A percentile compares a stretch with the other conserved stretches of the same genome.
Evolutionary conservation across 1,140 invertebrate genomes (phyloP).

Genomic region (Drosophila novamexicana): DNA sequence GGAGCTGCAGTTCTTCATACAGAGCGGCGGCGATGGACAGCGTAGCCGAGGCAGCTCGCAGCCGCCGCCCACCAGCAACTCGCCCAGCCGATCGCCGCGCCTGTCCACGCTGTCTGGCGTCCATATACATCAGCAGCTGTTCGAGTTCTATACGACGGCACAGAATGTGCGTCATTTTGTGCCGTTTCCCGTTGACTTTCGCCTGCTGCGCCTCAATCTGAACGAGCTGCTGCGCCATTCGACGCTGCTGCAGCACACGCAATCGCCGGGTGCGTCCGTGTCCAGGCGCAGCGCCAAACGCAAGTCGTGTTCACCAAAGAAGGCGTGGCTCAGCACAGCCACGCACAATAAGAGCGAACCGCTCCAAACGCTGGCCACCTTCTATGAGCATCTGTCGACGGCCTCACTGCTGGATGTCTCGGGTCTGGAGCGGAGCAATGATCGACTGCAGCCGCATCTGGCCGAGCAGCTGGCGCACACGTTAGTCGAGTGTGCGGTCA

Average conservation of each 20-base stretch:
- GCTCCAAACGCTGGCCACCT: constrained; percentile 50
- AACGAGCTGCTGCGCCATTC: constrained; percentile 59
- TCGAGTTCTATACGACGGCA: constrained; percentile 71
- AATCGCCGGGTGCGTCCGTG: not conserved
- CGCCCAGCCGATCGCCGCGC: constrained; percentile 41
- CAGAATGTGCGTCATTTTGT: constrained; percentile 68
- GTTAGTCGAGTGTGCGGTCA: constrained; percentile 70
- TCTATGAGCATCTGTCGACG: constrained; percentile 75
- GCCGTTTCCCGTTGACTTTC: constrained; percentile 78
- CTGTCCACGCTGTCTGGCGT: constrained; percentile 46
- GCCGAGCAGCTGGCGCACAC: constrained; percentile 68
- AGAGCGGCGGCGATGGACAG: constrained; percentile 82
- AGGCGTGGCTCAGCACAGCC: constrained; percentile 65
- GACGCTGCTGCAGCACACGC: constrained; percentile 24
- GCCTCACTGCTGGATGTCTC: constrained; percentile 58
- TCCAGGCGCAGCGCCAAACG: constrained; percentile 49
- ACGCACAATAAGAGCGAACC: constrained; percentile 42
- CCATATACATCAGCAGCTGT: constrained; percentile 67
- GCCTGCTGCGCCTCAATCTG: constrained; percentile 66
- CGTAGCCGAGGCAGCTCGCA: not conserved
- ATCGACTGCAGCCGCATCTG: constrained; percentile 62
- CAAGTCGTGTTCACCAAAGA: constrained; percentile 77
- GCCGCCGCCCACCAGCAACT: constrained; percentile 1
- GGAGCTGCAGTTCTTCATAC: constrained; percentile 89
- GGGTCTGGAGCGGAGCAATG: constrained; percentile 32